These are phyloP conservation scores for Alosa alosa DNA, from an alignment of 2,113 vertebrate genomes.

Conservation along the genomic window DNA sequence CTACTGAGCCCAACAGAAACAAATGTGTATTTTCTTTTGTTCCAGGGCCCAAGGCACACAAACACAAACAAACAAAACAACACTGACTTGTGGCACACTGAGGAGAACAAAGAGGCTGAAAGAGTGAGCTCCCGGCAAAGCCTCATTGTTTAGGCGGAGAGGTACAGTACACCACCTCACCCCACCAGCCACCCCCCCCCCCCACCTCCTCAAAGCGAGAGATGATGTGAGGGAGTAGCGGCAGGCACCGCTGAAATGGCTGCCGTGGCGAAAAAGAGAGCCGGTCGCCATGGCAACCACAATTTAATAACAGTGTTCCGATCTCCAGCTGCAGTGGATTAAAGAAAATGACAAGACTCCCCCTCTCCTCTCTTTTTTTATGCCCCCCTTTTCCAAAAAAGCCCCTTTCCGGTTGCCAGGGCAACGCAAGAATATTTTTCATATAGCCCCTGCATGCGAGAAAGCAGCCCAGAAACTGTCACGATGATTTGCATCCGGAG, in stretches of 20 bases:
- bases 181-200: not conserved
- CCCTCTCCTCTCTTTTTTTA: conserved; percentile 48
- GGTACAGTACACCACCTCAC: conserved; percentile 63
- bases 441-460: conserved; percentile 56
- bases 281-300: conserved; percentile 94
- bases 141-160: conserved; percentile 58
- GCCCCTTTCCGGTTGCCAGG: conserved; percentile 88
- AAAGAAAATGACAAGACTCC: conserved; percentile 99
- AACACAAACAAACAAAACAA: not conserved
- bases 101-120: not conserved
- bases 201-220: conserved; percentile 48
- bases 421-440: conserved; percentile 79
- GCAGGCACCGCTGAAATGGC: conserved; percentile 77
- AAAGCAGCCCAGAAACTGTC: conserved; percentile 78
- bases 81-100: not conserved
- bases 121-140: not conserved
- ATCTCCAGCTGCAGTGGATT: conserved; percentile 99
- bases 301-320: conserved; percentile 96
- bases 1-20: not conserved
- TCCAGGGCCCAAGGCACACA: not conserved
- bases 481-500: conserved; percentile 75
- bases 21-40: not conserved
- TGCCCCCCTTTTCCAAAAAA: conserved; percentile 80
- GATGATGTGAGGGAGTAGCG: conserved; percentile 48
- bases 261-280: conserved; percentile 78